Percentiles rank a stretch among this genome's conserved stretches.
Evolutionary conservation across 2,888 invertebrate species (phyloP).

Genomic region (Leucophora obtusa): DNA sequence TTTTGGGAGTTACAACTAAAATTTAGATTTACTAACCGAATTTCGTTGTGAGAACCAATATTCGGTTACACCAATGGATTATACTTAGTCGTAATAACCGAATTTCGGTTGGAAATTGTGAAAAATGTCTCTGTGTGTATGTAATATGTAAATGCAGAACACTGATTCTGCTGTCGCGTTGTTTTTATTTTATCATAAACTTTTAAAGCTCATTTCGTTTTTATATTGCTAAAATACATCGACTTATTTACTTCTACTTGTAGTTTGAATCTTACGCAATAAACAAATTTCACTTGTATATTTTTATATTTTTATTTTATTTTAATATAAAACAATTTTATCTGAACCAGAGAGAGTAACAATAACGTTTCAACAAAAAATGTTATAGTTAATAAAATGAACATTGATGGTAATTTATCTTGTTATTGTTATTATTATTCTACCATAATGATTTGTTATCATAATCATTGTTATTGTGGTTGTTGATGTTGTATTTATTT

Average conservation of each 20-base stretch:
- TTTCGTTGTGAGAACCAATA: too few relatives aligned
- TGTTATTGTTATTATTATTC: not conserved
- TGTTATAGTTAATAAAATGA: not conserved
- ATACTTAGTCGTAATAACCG: too few relatives aligned
- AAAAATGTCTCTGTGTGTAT: too few relatives aligned
- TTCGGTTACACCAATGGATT: too few relatives aligned
- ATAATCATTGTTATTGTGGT: not conserved
- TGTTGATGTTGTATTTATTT: not conserved
- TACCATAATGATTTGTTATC: not conserved
- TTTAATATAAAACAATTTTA: not conserved
- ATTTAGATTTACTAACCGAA: too few relatives aligned
- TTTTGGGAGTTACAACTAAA: too few relatives aligned
- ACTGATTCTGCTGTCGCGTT: not conserved
- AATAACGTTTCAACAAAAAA: not conserved
- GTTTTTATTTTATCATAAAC: conserved; percentile 27
- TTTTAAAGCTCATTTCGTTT: conserved; percentile 33
- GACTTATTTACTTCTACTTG: not conserved
- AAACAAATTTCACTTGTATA: not conserved
- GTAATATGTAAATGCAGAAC: not conserved
- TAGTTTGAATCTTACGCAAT: too few relatives aligned
- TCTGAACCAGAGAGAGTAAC: not conserved
- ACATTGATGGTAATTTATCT: not conserved
- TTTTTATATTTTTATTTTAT: not conserved
- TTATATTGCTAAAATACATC: conserved; percentile 2
- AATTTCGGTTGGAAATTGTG: too few relatives aligned